Evolutionary conservation across 2,113 vertebrate genomes (phyloP), one percentile per base, ranked within the genome.

Genomic region (Sorex araneus): DNA sequence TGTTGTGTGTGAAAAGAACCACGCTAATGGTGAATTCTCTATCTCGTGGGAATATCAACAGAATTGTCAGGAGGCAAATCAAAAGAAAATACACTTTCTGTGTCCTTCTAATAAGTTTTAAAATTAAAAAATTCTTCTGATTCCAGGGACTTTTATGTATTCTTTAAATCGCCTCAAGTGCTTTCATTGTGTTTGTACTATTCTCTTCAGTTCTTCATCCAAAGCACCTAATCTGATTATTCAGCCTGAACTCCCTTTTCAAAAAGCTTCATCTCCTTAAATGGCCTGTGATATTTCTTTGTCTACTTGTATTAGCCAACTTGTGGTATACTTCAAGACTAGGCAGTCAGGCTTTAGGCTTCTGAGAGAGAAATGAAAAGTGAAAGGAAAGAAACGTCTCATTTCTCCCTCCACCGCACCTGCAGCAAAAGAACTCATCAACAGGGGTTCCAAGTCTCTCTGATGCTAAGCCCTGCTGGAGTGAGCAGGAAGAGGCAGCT

Each of bases 81-180:
- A 66, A 78, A 75, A 63, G 16, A 94, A 67, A 67, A 78, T 25
- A 74, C 75, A 40, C 54, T 67, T 34, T 66, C 50, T 73, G 40
- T 69, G 30, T 84, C 77, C 87, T 43, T 91, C 84, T 80, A 80
- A 93, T 30, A 89, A 27, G 83, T 32, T 71, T 93, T 92, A 71
- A 67, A 94, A 89, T 86, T 86, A 76, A 89, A 47, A 94, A 60
- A 70, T 89, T 82, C 23, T 64, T 90, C 85, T 60, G 47, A 34
- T 86, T 94, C 76, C 71, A 89, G 47, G 93, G 89, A 90, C 77
- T 79, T 76, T 87, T 67, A 94, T 85, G 71, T 83, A 78, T 57
- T 92, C 60, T 89, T 90, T 71, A 85, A 92, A 83, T 78, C 75
- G 63, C 79, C 60, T 70, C 74, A 67, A 76, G 54, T 93, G 36